Base-by-base conservation (phyloP, 2,797 vertebrate genomes). In the Aplochiton taeniatus region DNA sequence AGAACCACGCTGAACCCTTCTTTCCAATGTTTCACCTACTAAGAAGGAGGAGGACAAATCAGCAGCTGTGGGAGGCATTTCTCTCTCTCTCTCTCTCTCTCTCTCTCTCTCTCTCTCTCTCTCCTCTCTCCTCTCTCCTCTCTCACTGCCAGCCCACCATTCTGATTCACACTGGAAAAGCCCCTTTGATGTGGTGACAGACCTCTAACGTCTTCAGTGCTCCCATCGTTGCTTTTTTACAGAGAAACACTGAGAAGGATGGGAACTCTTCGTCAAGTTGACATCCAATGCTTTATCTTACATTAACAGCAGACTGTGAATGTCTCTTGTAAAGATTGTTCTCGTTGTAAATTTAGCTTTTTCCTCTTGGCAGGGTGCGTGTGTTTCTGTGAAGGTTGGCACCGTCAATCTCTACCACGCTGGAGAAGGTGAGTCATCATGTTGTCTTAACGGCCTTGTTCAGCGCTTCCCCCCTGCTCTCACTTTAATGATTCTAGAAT, bases 341-440 rank as follows among this genome's bases (percentile, higher is more conserved):
- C 47, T 73, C 5, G 41, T 14, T n/a, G 8, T 31, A 31, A 31
- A 31, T 58, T 46, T 44, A 73, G 9, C 63, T 4, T 55, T 62
- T 47, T 68, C 77, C 81, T 79, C 47, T 58, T 43, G 72, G n/a
- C 85, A 98, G 96, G 80, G 73, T 67, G 83, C 80, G 67, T 95
- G 86, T 82, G 13, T 89, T 43, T 93, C 93, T 70, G 59, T 95
- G 78, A 96, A 92, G 92, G 91, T 75, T 50, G 91, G 91, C 74
- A 84, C 92, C 64, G 74, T 84, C 66, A 89, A 94, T 75, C 50
- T 90, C 0, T 92, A 91, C 77, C 80, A 91, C 64, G 80, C 81
- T 56, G 89, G 85, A 82, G 73, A 95, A 91, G 96, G 96, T 98
- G 86, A 82, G 94, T 85, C 52, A 78, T 56, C 71, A 72, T 14